Evolutionary conservation across 2,113 vertebrate species (phyloP).

Genomic region (Camarhynchus parvulus): DNA sequence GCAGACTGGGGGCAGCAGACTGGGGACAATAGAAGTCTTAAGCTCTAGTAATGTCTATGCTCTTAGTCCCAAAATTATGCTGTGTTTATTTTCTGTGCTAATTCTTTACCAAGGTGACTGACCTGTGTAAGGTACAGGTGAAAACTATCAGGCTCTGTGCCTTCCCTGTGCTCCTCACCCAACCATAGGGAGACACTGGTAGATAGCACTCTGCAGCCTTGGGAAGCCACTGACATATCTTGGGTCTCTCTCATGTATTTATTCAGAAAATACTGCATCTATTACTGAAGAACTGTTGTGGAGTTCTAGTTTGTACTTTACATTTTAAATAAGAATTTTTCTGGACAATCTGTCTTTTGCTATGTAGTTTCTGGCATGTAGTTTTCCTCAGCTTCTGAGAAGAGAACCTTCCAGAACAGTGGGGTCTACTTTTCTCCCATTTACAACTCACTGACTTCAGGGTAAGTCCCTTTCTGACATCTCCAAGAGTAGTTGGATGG

Average conservation of each 20-base stretch:
- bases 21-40: not conserved
- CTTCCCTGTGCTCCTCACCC: not conserved
- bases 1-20: not conserved
- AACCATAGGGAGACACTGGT: not conserved
- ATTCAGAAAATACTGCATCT: not conserved
- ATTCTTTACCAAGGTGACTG: not conserved
- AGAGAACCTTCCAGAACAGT: not conserved
- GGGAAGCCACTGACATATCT: not conserved
- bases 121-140: not conserved
- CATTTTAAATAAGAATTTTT: not conserved
- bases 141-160: not conserved
- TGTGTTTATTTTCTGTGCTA: not conserved
- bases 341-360: not conserved
- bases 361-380: not conserved
- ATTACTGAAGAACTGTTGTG: not conserved
- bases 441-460: not conserved
- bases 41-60: not conserved
- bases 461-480: not conserved
- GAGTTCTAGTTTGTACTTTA: not conserved
- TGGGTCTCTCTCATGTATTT: not conserved
- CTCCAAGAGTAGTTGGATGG: slow-evolving; percentile 1
- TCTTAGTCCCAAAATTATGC: not conserved
- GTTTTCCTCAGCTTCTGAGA: not conserved
- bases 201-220: not conserved
- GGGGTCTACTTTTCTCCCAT: not conserved